Evolutionary conservation across 1,140 invertebrate genomes (phyloP).

Genomic region (Euwallacea fornicatus): DNA sequence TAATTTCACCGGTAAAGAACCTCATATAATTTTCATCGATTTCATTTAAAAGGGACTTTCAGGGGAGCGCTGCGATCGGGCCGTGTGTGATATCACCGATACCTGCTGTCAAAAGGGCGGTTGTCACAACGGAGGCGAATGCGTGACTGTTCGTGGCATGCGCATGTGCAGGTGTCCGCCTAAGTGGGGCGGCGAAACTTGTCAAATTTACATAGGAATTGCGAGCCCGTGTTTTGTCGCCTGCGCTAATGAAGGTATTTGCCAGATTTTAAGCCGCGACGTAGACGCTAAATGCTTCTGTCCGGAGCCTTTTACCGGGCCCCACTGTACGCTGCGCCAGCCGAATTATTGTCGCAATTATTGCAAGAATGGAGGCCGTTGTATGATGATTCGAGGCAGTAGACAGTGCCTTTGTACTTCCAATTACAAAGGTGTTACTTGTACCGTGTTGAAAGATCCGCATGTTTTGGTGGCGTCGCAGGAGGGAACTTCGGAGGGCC

Average conservation of each 20-base stretch:
- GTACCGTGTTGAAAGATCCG: conserved; percentile 13
- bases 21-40: no score
- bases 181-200: conserved; percentile 58
- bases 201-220: conserved; percentile 58
- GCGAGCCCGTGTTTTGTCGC: conserved; percentile 62
- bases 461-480: neutral
- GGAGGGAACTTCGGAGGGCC: neutral
- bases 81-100: neutral
- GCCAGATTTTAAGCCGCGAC: conserved; percentile 48
- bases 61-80: neutral
- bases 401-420: conserved; percentile 5
- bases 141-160: conserved; percentile 53
- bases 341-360: conserved; percentile 58
- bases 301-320: conserved; percentile 58
- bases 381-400: neutral
- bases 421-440: conserved; percentile 32
- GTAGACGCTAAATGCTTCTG: conserved; percentile 52
- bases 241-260: conserved; percentile 63
- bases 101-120: conserved; percentile 10
- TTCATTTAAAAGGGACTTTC: no score
- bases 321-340: conserved; percentile 37
- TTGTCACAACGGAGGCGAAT: conserved; percentile 67
- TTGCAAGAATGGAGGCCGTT: conserved; percentile 62
- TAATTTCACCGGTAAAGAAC: conserved; percentile 17
- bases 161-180: conserved; percentile 54